phyloP scores from a whole-genome alignment of 1,140 invertebrate genomes.

The Philopotamus ludificatus region DNA sequence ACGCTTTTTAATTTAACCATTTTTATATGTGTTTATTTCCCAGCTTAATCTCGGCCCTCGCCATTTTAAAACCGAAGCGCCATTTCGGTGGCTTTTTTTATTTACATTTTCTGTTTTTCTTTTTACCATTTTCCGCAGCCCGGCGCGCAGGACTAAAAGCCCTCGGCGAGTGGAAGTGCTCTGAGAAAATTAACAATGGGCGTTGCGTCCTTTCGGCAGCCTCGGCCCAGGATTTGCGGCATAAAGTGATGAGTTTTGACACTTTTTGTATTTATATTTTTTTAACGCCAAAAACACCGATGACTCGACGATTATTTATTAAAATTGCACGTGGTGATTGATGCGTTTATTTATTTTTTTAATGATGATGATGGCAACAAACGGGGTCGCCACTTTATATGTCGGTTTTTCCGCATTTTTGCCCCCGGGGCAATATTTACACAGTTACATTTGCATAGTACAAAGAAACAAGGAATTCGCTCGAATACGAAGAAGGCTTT shows the following conservation, averaged over 20 bases:
- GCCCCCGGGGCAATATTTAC: too few species aligned
- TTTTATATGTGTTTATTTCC: slow-evolving; percentile 30
- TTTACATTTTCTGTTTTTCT: slow-evolving; percentile 16
- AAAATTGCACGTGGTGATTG: slow-evolving; percentile 18
- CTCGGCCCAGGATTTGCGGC: background rate
- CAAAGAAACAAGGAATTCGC: slow-evolving; percentile 26
- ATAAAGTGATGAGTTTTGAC: slow-evolving; percentile 24
- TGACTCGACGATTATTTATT: slow-evolving; percentile 8
- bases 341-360: background rate
- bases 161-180: slow-evolving; percentile 14
- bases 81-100: slow-evolving; percentile 32
- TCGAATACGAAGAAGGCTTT: slow-evolving; percentile 20
- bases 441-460: too few species aligned
- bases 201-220: slow-evolving; percentile 9
- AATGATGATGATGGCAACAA: too few species aligned
- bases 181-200: slow-evolving; percentile 36
- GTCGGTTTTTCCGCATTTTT: too few species aligned
- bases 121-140: slow-evolving; percentile 23
- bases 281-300: slow-evolving; percentile 4
- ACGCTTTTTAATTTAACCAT: slow-evolving; percentile 36
- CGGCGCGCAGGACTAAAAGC: slow-evolving; percentile 29
- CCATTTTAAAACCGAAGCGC: slow-evolving; percentile 27
- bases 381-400: too few species aligned
- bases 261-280: slow-evolving; percentile 22
- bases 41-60: slow-evolving; percentile 22